A percentile compares a stretch with the other conserved stretches of the same genome.
phyloP scores from a whole-genome alignment of 2,113 vertebrate genomes.

The pig (Sus scrofa) region DNA sequence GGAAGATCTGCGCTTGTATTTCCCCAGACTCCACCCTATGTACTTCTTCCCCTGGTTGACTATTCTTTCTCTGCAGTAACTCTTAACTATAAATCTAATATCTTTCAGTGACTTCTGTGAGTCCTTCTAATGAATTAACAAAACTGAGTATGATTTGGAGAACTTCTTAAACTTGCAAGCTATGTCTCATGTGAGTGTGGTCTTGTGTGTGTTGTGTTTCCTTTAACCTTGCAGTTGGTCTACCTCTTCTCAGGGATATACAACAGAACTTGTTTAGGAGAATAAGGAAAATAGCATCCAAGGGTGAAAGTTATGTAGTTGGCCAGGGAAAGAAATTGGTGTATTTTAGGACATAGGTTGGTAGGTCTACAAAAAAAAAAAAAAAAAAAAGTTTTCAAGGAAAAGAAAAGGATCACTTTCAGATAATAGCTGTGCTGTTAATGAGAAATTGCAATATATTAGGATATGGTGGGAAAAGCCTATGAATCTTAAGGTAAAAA shows the following conservation, averaged over 20 bases:
- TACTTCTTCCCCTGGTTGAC: background rate
- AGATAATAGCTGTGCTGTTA: background rate
- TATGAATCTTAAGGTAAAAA: slow-evolving; percentile 21
- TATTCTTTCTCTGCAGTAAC: background rate
- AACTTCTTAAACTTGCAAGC: background rate
- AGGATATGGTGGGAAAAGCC: background rate
- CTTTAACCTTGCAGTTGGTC: background rate
- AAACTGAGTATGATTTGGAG: background rate
- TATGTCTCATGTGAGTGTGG: background rate
- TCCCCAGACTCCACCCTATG: background rate
- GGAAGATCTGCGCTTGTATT: background rate
- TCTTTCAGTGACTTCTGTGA: background rate
- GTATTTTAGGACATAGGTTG: background rate
- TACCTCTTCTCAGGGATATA: background rate
- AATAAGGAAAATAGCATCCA: background rate
- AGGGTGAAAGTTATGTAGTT: background rate
- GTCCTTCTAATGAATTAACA: background rate
- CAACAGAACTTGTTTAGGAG: background rate
- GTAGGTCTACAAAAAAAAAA: background rate
- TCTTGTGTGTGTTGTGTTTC: background rate
- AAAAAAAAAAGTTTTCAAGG: slow-evolving; percentile 16
- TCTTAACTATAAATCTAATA: background rate
- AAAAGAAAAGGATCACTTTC: slow-evolving; percentile 22
- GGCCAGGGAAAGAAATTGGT: background rate
- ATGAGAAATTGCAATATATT: slow-evolving; percentile 17